phyloP scores from a whole-genome alignment of 2,797 vertebrate species.

The Pyrocephalus nanus region DNA sequence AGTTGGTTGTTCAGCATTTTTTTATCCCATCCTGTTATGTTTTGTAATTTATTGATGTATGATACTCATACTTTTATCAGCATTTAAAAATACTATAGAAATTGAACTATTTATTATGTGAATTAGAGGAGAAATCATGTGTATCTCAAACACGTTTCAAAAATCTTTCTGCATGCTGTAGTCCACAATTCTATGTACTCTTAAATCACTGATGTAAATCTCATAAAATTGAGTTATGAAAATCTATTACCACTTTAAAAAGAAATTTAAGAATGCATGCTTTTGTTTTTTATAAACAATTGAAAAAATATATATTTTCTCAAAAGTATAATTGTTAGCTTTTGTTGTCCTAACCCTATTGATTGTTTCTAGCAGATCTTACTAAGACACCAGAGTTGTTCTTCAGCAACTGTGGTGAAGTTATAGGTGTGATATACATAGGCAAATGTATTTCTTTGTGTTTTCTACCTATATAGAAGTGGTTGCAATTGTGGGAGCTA shows the following conservation, averaged over 20 bases:
- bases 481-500: neutral
- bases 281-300: neutral
- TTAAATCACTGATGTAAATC: neutral
- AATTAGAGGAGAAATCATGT: neutral
- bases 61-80: neutral
- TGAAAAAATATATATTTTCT: neutral
- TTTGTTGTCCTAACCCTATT: neutral
- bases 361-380: neutral
- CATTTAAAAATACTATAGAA: neutral
- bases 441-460: neutral
- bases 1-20: neutral
- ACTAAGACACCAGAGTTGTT: constrained; percentile 28
- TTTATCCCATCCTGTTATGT: neutral
- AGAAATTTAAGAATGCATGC: neutral
- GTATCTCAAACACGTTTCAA: neutral
- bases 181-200: neutral
- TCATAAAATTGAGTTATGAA: neutral
- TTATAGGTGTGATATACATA: neutral
- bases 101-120: neutral
- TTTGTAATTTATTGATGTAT: neutral
- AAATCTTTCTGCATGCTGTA: neutral
- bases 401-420: neutral
- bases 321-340: neutral
- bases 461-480: neutral
- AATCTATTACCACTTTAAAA: neutral